Conservation (phyloP, 2,888 invertebrate species). For the Oscheius sp. region DNA sequence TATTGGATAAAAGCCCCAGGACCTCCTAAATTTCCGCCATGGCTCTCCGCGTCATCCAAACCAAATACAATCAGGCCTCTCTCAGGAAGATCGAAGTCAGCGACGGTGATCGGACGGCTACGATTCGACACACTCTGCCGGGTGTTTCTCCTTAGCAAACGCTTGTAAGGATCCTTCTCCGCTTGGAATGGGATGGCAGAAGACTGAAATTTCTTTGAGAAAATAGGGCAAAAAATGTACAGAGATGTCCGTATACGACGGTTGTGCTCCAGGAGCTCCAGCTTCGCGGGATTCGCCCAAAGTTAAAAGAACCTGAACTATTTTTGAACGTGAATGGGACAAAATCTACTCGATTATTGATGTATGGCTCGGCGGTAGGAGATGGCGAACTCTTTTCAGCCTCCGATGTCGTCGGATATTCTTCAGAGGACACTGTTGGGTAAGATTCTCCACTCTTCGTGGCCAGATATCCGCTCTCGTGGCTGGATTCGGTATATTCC, state of each 20-base stretch:
- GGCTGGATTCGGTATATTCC: constrained; percentile 43
- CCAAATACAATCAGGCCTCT: constrained; percentile 59
- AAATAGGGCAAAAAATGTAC: not conserved
- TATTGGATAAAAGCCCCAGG: not conserved
- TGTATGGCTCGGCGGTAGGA: not conserved
- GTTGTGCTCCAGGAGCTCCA: constrained; percentile 29
- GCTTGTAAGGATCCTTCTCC: constrained; percentile 37
- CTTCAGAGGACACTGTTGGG: not conserved
- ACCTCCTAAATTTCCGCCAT: constrained; percentile 26
- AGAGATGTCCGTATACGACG: constrained; percentile 43
- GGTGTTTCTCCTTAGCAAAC: constrained; percentile 17
- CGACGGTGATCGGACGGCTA: constrained; percentile 47
- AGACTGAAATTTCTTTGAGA: constrained; percentile 16
- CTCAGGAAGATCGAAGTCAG: constrained; percentile 63
- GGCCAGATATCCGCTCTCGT: constrained; percentile 57
- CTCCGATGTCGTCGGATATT: not conserved
- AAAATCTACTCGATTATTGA: not conserved
- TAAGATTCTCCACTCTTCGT: constrained; percentile 31
- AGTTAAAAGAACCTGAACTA: not conserved
- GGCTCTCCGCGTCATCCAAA: constrained; percentile 56
- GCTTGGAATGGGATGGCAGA: constrained; percentile 39
- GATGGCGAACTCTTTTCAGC: not conserved
- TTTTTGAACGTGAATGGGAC: no score
- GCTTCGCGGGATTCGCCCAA: not conserved
- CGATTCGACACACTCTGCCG: constrained; percentile 32